Base-by-base conservation (phyloP, 2,113 vertebrate species). In the Forbesichthys agassizii region DNA sequence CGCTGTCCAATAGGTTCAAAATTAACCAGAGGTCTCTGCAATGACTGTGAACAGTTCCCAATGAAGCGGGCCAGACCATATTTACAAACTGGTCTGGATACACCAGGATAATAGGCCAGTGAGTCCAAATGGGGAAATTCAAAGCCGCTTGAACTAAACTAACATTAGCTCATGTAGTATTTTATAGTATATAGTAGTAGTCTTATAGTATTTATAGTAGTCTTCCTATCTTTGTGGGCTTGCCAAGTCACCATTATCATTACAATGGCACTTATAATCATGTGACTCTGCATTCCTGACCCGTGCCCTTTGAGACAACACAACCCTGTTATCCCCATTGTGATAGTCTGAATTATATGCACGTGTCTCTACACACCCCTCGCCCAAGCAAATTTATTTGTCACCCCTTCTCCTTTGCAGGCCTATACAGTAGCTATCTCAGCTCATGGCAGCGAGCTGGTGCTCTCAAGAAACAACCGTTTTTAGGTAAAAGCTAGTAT, bases 261-360 rank as follows among this genome's bases (percentile, higher is more conserved):
- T 61, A 66, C 62, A 47, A 72, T 14, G 14, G 48, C 36, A 7
- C 27, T 16, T 60, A 11, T 20, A 68, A 58, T 61, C 52, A 63
- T 64, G 61, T 71, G 63, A 70, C 48, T n/a, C 33, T 68, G 53
- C 47, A 77, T 67, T 77, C 74, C 55, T 65, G 47, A 62, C 55
- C 70, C 49, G 60, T 18, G 36, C 20, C 55, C 18, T 11, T 57
- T 33, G 55, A 57, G 10, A 33, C 55, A 11, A 27, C 20, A 33
- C 20, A 57, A 18, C 42, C 60, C 11, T 54, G 36, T 64, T 56
- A 33, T 58, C 27, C 46, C 27, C 52, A 73, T 67, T 73, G 36
- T 42, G 56, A 59, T 57, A 55, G 59, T 71, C 55, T 71, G 61
- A 68, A 77, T 74, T 74, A 74, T 62, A 79, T 48, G 69, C 73